A percentile compares a stretch with the other conserved stretches of the same genome.
These are phyloP conservation scores for Catharus ustulatus DNA, from an alignment of 2,797 vertebrate genomes.

Conservation along the genomic window DNA sequence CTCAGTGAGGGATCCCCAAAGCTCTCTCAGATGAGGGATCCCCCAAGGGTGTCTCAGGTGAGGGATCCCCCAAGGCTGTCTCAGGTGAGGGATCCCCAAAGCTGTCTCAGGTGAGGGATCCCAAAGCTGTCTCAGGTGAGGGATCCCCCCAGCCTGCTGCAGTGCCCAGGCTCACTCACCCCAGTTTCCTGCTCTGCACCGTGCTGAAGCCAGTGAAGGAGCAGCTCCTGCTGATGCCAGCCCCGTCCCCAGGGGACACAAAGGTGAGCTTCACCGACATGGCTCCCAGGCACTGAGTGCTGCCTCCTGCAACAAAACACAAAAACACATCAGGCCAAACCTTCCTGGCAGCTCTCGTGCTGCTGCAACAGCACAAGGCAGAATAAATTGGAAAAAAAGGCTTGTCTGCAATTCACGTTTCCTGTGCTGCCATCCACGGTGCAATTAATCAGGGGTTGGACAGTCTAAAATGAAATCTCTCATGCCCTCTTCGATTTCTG, in stretches of 20 bases:
- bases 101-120: too few species aligned
- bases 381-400: not conserved
- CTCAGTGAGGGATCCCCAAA: too few species aligned
- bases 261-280: constrained; percentile 96
- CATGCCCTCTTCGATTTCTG: constrained; percentile 39
- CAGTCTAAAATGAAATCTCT: constrained; percentile 20
- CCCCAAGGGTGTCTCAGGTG: too few species aligned
- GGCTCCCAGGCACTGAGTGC: constrained; percentile 12
- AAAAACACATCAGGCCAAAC: not conserved
- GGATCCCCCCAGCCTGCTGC: too few species aligned
- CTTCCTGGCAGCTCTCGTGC: not conserved
- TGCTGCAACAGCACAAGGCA: not conserved
- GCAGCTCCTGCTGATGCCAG: constrained; percentile 85
- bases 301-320: constrained; percentile 47
- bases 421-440: not conserved
- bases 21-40: too few species aligned
- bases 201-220: constrained; percentile 92
- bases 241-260: constrained; percentile 82
- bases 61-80: too few species aligned
- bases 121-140: too few species aligned
- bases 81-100: too few species aligned
- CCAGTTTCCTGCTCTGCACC: constrained; percentile 77
- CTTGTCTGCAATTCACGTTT: constrained; percentile 45
- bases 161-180: constrained; percentile 79
- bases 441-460: constrained; percentile 16